phyloP scores from a whole-genome alignment of 1,140 invertebrate species.

The Leptinotarsa undecemlineata region DNA sequence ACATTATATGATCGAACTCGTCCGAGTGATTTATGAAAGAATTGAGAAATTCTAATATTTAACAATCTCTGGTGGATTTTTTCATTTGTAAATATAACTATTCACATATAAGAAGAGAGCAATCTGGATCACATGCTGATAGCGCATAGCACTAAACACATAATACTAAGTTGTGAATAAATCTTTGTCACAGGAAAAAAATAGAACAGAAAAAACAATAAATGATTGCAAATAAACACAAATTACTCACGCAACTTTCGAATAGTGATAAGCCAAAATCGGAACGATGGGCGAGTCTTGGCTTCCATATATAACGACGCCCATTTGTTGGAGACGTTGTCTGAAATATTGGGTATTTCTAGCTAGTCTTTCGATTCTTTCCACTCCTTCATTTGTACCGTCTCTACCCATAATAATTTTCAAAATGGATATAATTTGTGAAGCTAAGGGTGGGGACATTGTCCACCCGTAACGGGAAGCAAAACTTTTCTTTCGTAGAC shows the following conservation, averaged over 20 bases:
- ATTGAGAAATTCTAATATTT: no score
- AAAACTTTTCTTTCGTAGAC: constrained; percentile 81
- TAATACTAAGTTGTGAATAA: no score
- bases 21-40: no score
- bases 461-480: constrained; percentile 83
- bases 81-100: no score
- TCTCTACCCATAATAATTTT: constrained; percentile 86
- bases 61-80: no score
- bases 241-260: constrained; percentile 81
- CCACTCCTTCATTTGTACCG: constrained; percentile 74
- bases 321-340: constrained; percentile 82
- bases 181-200: no score
- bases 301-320: constrained; percentile 95
- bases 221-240: neutral
- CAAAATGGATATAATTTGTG: constrained; percentile 90
- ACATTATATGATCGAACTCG: no score
- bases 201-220: no score
- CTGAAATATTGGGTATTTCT: constrained; percentile 90
- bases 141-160: no score
- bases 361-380: constrained; percentile 75
- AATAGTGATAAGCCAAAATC: constrained; percentile 90
- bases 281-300: constrained; percentile 96
- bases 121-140: no score
- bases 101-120: no score
- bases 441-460: constrained; percentile 90